Percentiles rank a stretch among this genome's conserved stretches.
Conservation (phyloP, 2,797 vertebrate species). For the Danio tinwini region DNA sequence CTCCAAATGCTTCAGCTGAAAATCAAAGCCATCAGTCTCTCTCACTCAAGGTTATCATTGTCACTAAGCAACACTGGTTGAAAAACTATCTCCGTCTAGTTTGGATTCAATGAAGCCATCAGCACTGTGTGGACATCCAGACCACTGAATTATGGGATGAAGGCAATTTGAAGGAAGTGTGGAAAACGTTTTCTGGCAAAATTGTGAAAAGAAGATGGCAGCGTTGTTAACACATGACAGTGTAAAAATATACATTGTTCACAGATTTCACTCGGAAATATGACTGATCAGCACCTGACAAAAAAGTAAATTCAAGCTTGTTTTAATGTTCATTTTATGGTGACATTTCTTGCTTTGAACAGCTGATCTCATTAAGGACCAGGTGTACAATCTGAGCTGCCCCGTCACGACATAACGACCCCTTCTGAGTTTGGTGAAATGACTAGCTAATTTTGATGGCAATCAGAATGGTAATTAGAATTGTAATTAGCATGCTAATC, state of each 20-base stretch:
- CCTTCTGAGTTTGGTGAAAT: not conserved
- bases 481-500: constrained; percentile 7
- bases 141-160: not conserved
- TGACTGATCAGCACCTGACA: not conserved
- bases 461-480: constrained; percentile 8
- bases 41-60: not conserved
- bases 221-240: not conserved
- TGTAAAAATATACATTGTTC: not conserved
- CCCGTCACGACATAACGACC: not conserved
- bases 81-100: not conserved
- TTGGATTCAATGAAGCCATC: not conserved
- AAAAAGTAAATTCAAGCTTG: not conserved
- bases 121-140: not conserved
- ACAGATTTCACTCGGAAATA: not conserved
- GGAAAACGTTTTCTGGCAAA: constrained; percentile 45
- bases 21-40: not conserved
- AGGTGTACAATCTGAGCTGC: not conserved
- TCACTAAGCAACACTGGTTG: not conserved
- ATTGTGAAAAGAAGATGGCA: not conserved
- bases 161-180: constrained; percentile 7
- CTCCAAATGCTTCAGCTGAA: constrained; percentile 7
- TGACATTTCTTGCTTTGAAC: constrained; percentile 8
- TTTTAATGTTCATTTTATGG: not conserved
- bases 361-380: constrained; percentile 16
- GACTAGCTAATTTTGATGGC: constrained; percentile 13